Conservation (phyloP, 2,888 invertebrate genomes). For the Deroplatys truncata region DNA sequence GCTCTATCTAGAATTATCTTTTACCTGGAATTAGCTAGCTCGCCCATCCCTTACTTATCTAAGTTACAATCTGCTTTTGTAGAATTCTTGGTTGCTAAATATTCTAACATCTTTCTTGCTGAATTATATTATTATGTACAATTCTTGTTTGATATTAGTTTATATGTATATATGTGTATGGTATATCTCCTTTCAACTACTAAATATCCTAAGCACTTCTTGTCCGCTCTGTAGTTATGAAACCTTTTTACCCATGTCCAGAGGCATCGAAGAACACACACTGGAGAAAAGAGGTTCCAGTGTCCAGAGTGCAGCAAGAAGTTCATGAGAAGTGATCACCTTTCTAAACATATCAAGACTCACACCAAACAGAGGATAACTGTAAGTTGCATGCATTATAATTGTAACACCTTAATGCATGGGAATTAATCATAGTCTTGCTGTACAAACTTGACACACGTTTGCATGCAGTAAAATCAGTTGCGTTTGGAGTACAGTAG, state of each 20-base stretch:
- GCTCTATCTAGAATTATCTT: no score
- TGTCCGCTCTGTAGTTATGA: no score
- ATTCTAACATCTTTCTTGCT: no score
- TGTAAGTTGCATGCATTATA: conserved; percentile 41
- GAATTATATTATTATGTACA: no score
- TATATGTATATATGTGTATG: no score
- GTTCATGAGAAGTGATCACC: conserved; percentile 88
- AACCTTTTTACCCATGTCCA: conserved; percentile 42
- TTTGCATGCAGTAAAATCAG: neutral
- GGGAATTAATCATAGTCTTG: neutral
- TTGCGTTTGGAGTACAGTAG: neutral
- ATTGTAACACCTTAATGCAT: neutral
- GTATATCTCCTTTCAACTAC: no score
- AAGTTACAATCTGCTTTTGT: no score
- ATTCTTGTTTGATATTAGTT: no score
- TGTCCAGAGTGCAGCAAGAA: conserved; percentile 85
- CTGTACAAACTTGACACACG: neutral
- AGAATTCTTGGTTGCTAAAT: no score
- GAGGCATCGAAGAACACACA: conserved; percentile 86
- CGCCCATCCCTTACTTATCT: no score
- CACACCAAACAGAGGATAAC: conserved; percentile 66
- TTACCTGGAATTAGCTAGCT: no score
- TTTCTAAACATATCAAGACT: conserved; percentile 86
- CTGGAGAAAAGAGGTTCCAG: conserved; percentile 87
- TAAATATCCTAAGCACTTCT: no score